Evolutionary conservation across 1,140 invertebrate genomes (phyloP), one percentile per base, ranked within the genome.

Genomic region (Drosophila nikananu): DNA sequence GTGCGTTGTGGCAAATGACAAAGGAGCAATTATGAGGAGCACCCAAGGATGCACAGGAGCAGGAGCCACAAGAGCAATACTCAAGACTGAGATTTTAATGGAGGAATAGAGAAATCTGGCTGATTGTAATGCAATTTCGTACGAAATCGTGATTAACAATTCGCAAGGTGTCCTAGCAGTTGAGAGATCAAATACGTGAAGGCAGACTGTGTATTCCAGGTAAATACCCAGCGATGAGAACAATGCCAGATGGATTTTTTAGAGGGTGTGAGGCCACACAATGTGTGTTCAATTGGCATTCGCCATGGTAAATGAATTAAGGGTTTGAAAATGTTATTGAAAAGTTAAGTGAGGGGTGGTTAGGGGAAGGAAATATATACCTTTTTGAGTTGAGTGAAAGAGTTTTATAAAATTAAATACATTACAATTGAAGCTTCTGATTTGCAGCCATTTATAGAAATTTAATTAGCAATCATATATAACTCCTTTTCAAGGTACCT

Each of bases 21-120:
- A 87, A 83, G 83, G 81, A 89, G 80, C 83, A 87, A 87, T 87
- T 87, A 87, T 89, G 74, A 51, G 65, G 77, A 83, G 77, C 58
- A 79, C 70, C 52, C 61, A 52, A 32, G 49, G 42, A 66, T 44
- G 17, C 19, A 51, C 32, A 23, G 15, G 32, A 12, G 27, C 30
- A 48, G 46, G 35, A 77, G 74, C 41, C 78, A 54, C 25, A 59
- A n/a, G 46, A 52, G 51, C 6, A 35, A 21, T 10, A 6, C 30
- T 15, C 15, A 37, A 30, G 49, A 71, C 27, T 2, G 27, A 42
- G 49, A 55, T 55, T 68, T 68, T 55, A 71, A 71, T 67, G 23
- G 39, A 67, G 25, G 21, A 27, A 27, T 48, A 66, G 57, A 70
- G 57, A 86, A 77, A 83, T 87, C 81, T 74, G 81, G 61, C 82